These are phyloP conservation scores for Tridacna gigas DNA, from an alignment of 2,888 invertebrate genomes.

Conservation along the genomic window DNA sequence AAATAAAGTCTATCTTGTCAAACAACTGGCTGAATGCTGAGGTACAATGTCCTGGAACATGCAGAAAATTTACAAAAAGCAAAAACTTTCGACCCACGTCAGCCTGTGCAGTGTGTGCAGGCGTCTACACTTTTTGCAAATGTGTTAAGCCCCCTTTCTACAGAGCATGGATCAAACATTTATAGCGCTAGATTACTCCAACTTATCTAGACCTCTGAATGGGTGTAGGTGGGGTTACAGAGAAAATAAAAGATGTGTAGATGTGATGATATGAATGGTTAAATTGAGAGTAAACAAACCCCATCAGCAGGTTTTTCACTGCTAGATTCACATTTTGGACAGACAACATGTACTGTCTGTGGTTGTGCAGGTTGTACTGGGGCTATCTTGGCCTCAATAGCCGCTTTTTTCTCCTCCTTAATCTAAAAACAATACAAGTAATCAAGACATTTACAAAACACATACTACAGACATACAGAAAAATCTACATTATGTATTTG, in stretches of 20 bases:
- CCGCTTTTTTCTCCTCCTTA: conserved; percentile 44
- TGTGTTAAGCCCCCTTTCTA: no score
- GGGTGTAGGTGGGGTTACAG: background rate
- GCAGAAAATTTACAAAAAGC: no score
- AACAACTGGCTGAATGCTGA: no score
- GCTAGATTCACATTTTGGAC: conserved; percentile 41
- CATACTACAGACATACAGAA: background rate
- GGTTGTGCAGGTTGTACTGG: conserved; percentile 5
- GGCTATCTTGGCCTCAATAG: conserved; percentile 43
- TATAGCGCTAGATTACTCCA: no score
- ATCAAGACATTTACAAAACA: background rate
- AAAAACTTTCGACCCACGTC: no score
- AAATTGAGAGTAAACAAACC: conserved; percentile 17
- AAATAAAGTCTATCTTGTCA: no score
- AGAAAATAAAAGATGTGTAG: conserved; percentile 4
- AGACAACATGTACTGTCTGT: conserved; percentile 37
- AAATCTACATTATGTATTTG: background rate
- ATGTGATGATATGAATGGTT: conserved; percentile 6
- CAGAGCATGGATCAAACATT: no score
- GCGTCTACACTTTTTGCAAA: no score
- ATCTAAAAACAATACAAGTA: conserved; percentile 28
- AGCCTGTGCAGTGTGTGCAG: no score
- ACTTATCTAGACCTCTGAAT: no score
- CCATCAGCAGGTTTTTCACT: conserved; percentile 22
- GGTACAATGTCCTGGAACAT: no score